Base-by-base conservation (phyloP, 2,888 invertebrate species). In the Rhagonycha fulva region DNA sequence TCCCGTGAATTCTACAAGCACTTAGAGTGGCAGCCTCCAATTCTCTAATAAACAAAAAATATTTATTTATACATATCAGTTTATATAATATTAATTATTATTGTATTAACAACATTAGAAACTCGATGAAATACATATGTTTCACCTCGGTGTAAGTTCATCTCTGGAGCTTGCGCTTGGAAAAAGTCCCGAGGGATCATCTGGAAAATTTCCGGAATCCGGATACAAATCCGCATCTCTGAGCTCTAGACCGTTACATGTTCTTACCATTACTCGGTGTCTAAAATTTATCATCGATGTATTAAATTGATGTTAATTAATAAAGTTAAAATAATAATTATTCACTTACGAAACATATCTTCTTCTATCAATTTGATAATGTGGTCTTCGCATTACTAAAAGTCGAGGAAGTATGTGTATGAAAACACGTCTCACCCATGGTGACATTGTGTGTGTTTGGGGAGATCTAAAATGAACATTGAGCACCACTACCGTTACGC, bases 381-480 rank as follows among this genome's bases (percentile, higher is more conserved):
- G 93, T 82, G 94, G 94, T 86, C 97, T 93, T 85, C 96, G 93
- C 96, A 98, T 98, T 84, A 96, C 95, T 84, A 98, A 91, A 86
- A 98, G 91, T 83, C 96, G 93, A 84, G 98, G 98, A 88, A 98
- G 92, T 87, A 98, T 95, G 90, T 98, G 97, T 86, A 98, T 96
- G 91, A 98, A 98, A 84, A 99, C 95, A 82, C 96, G 92, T 81
- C 96, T 94, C 84, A 98, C 96, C 98, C 98, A 98, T 72, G 95
- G 96, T 80, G 98, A 95, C 98, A 99, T 98, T 82, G 95, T 95
- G 91, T 98, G 98, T 80, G 98, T 99, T 89, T 98, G 96, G 81
- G 98, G 98, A 82, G 97, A 98, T 76, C 99, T 95, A 91, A 98
- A 98, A 91, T 98, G 98, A 84, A 98, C 96, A 90, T 98, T 98